A percentile compares a stretch with the other conserved stretches of the same genome.
phyloP scores from a whole-genome alignment of 2,113 vertebrate species.

The Callipepla californica region DNA sequence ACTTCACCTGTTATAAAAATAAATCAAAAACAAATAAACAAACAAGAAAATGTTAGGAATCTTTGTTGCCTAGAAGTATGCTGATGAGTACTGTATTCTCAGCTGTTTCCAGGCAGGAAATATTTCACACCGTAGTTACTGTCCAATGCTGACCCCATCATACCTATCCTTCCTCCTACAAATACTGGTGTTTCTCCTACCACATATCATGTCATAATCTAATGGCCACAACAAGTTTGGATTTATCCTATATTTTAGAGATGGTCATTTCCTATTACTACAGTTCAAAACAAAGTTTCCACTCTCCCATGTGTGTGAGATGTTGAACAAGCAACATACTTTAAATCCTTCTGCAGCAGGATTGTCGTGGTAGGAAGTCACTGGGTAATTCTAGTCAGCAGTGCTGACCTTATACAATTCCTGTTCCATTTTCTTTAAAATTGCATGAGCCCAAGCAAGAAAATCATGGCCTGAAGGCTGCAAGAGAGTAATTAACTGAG shows the following conservation, averaged over 20 bases:
- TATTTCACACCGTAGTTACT: background rate
- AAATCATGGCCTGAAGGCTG: slow-evolving; percentile 28
- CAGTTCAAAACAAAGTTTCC: background rate
- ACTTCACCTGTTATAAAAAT: slow-evolving; percentile 83
- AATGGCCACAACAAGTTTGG: background rate
- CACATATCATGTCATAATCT: background rate
- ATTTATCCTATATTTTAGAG: background rate
- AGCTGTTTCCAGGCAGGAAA: background rate
- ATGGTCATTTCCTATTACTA: background rate
- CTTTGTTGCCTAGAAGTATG: background rate
- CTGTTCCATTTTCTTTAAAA: slow-evolving; percentile 10
- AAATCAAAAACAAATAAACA: background rate
- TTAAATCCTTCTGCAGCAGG: background rate
- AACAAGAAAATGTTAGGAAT: background rate
- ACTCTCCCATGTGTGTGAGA: background rate
- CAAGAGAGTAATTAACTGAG: slow-evolving; percentile 44
- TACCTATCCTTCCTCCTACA: background rate
- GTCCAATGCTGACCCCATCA: fast-evolving
- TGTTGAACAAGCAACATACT: slow-evolving; percentile 1
- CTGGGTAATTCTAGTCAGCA: background rate
- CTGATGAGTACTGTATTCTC: background rate
- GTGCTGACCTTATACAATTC: background rate
- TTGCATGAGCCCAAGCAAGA: background rate
- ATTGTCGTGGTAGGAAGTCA: background rate
- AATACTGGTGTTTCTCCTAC: background rate